Percentiles rank a stretch among this genome's conserved stretches.
Conservation (phyloP, 2,888 invertebrate species). For the Rhamnusium bicolor region DNA sequence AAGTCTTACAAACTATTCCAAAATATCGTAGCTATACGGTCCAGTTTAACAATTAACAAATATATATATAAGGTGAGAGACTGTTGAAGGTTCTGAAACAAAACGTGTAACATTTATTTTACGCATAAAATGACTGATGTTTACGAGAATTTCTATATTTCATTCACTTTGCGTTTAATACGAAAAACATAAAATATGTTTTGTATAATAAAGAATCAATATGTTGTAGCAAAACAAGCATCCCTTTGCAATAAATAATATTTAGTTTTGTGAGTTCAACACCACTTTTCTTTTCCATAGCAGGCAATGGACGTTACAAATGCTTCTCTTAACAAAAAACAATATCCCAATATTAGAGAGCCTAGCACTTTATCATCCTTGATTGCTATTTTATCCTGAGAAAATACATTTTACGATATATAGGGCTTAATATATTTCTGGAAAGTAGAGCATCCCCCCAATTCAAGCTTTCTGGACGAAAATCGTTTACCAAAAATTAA, state of each 20-base stretch:
- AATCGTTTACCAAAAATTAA: not conserved
- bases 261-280: constrained; percentile 1
- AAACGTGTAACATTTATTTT: too few species aligned
- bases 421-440: constrained; percentile 43
- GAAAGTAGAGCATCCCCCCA: constrained; percentile 31
- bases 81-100: too few species aligned
- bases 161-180: not conserved
- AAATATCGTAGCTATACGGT: too few species aligned
- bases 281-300: not conserved
- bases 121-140: not conserved
- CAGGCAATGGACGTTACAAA: constrained; percentile 38
- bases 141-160: not conserved
- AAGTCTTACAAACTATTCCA: too few species aligned
- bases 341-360: constrained; percentile 39
- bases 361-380: constrained; percentile 46
- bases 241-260: not conserved
- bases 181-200: not conserved
- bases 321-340: constrained; percentile 35
- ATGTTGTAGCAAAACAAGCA: not conserved
- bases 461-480: not conserved
- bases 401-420: constrained; percentile 42
- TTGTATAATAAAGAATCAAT: not conserved
- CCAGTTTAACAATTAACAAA: too few species aligned
- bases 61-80: too few species aligned
- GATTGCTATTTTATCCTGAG: constrained; percentile 46